phyloP scores from a whole-genome alignment of 1,140 invertebrate genomes.

The Meloidogyne chitwoodi region DNA sequence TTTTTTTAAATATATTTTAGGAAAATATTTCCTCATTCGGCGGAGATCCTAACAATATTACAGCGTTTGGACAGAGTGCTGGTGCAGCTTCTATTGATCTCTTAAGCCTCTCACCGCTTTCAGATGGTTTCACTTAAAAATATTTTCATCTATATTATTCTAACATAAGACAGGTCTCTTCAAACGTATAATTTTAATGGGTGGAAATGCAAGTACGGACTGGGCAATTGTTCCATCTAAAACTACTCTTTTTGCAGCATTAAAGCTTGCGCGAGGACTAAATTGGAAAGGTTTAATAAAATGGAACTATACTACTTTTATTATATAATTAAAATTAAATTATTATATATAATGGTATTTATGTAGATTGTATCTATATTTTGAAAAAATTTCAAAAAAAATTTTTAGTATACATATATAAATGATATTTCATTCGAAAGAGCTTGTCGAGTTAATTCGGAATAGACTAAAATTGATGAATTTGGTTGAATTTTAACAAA shows the following conservation, averaged over 20 bases:
- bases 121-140: slow-evolving; percentile 12
- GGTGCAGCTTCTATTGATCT: slow-evolving; percentile 63
- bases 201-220: slow-evolving; percentile 37
- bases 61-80: slow-evolving; percentile 71
- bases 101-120: slow-evolving; percentile 39
- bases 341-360: too few relatives aligned
- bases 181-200: slow-evolving; percentile 42
- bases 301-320: not conserved
- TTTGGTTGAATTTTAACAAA: too few relatives aligned
- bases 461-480: too few relatives aligned
- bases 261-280: slow-evolving; percentile 20
- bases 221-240: slow-evolving; percentile 29
- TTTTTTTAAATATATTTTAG: not conserved
- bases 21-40: slow-evolving; percentile 26
- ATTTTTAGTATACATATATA: too few relatives aligned
- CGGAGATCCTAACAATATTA: slow-evolving; percentile 62
- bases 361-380: too few relatives aligned
- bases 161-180: slow-evolving; percentile 23
- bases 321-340: too few relatives aligned
- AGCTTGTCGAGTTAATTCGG: too few relatives aligned
- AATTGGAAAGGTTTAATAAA: slow-evolving; percentile 33
- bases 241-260: slow-evolving; percentile 31
- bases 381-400: too few relatives aligned
- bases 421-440: too few relatives aligned
- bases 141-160: slow-evolving; percentile 2